A percentile compares a stretch with the other conserved stretches of the same genome.
These are phyloP conservation scores for Lasioglossum vierecki DNA, from an alignment of 2,888 invertebrate genomes.

Conservation along the genomic window DNA sequence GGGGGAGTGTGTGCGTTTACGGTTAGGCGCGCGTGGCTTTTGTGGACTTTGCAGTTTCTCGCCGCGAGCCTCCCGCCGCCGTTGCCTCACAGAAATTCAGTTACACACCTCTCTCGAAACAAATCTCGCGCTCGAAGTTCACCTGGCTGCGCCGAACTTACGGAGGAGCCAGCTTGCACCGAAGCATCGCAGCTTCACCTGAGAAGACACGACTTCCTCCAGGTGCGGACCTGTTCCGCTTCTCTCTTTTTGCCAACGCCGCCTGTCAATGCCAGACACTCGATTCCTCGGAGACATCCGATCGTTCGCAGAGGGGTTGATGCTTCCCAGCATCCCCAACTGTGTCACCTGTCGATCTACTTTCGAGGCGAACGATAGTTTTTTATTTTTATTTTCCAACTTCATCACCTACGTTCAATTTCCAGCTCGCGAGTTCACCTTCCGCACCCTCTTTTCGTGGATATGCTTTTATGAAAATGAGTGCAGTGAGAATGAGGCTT, in stretches of 20 bases:
- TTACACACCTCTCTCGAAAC: conserved; percentile 11
- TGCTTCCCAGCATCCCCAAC: neutral
- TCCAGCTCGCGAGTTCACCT: no score
- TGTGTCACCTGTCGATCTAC: neutral
- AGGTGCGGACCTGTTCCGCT: conserved; percentile 64
- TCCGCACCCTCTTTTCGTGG: no score
- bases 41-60: conserved; percentile 59
- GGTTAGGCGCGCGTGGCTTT: conserved; percentile 77
- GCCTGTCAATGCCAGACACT: conserved; percentile 77
- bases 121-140: neutral
- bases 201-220: conserved; percentile 57
- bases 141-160: neutral
- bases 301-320: conserved; percentile 65
- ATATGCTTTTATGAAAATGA: no score
- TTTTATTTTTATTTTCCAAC: neutral
- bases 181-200: conserved; percentile 25
- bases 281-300: conserved; percentile 78
- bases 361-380: neutral
- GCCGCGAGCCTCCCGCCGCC: neutral
- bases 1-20: conserved; percentile 79
- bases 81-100: conserved; percentile 32
- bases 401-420: neutral
- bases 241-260: conserved; percentile 35
- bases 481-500: no score
- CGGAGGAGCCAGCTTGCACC: neutral